A percentile compares a stretch with the other conserved stretches of the same genome.
Conservation (phyloP, 2,888 invertebrate genomes). For the Schizaphis graminum region DNA sequence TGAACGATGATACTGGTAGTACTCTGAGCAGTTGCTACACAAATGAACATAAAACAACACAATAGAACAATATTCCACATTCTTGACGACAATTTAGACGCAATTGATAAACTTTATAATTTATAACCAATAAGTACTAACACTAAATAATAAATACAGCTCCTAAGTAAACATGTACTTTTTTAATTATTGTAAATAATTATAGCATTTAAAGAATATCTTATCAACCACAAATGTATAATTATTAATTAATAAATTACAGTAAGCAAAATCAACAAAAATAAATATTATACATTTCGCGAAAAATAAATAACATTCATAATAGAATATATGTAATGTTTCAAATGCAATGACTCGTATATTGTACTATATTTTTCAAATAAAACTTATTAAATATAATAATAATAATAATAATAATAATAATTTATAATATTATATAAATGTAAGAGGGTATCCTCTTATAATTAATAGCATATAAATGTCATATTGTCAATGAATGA, state of each 20-base stretch:
- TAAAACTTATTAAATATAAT: not conserved
- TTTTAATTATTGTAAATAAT: not conserved
- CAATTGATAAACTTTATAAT: not conserved
- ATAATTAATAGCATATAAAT: not conserved
- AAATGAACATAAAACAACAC: constrained; percentile 58
- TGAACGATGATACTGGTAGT: constrained; percentile 51
- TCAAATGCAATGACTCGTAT: not conserved
- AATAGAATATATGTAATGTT: not conserved
- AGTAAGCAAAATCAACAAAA: not conserved
- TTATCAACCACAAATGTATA: not conserved
- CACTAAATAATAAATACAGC: not conserved
- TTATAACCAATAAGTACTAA: not conserved
- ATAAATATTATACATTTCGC: not conserved
- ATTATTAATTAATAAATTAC: not conserved
- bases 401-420: too few species aligned
- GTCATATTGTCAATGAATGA: not conserved
- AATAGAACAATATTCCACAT: constrained; percentile 52
- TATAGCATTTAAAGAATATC: not conserved
- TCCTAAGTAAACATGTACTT: not conserved
- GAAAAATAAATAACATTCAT: not conserved
- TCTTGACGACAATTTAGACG: not conserved
- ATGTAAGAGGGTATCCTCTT: not conserved
- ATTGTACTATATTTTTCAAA: not conserved
- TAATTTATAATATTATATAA: too few species aligned
- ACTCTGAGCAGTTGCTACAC: constrained; percentile 63